phyloP scores from a whole-genome alignment of 2,113 vertebrate genomes.

The Coreoperca whiteheadi region DNA sequence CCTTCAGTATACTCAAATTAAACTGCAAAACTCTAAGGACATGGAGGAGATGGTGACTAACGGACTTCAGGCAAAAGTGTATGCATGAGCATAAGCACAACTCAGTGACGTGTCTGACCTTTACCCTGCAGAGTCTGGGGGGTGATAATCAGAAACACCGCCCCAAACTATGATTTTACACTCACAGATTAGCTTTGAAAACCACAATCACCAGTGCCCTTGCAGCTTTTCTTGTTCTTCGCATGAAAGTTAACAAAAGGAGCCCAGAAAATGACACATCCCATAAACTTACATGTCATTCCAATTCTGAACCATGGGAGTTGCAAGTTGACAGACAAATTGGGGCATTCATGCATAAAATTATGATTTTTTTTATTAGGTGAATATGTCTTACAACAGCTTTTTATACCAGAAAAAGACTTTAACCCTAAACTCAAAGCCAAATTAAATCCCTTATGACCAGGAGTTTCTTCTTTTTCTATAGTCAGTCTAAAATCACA shows the following conservation, averaged over 20 bases:
- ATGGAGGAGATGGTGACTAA: constrained; percentile 30
- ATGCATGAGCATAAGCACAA: constrained; percentile 19
- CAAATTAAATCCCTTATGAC: background rate
- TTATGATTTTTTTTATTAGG: background rate
- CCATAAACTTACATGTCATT: constrained; percentile 29
- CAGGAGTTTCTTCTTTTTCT: background rate
- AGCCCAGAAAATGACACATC: constrained; percentile 1
- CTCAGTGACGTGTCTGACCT: constrained; percentile 30
- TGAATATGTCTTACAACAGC: background rate
- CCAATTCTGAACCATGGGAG: background rate
- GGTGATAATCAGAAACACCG: constrained; percentile 25
- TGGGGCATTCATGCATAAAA: constrained; percentile 17
- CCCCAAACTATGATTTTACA: constrained; percentile 41
- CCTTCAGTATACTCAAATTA: background rate
- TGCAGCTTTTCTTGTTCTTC: constrained; percentile 14
- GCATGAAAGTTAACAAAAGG: constrained; percentile 38
- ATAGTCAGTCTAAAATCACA: background rate
- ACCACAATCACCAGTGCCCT: constrained; percentile 5
- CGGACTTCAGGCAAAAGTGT: constrained; percentile 31
- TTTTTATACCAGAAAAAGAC: background rate
- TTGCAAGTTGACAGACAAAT: constrained; percentile 8
- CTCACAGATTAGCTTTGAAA: constrained; percentile 20
- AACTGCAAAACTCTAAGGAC: background rate
- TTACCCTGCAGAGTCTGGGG: constrained; percentile 39
- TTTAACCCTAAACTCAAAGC: background rate